phyloP scores from a whole-genome alignment of 2,797 vertebrate species.

The Gallinago stenura region DNA sequence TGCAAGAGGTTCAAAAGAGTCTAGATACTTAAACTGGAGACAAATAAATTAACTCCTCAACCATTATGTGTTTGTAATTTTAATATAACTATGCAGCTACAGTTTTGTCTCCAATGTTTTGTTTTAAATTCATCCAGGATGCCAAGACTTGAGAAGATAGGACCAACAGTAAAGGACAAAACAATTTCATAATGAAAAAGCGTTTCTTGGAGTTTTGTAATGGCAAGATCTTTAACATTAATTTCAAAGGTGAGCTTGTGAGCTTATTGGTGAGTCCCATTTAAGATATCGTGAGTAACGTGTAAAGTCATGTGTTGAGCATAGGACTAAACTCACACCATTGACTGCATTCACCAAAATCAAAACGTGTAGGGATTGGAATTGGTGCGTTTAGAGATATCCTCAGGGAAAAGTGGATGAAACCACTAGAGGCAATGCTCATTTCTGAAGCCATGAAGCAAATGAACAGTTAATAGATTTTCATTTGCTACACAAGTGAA shows the following conservation, averaged over 20 bases:
- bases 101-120: neutral
- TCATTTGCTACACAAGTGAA: slow-evolving; percentile 1
- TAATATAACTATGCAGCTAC: neutral
- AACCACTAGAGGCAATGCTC: neutral
- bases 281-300: neutral
- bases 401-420: neutral
- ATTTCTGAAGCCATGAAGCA: slow-evolving; percentile 9
- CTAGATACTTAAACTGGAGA: neutral
- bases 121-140: neutral
- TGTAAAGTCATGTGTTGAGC: fast-evolving
- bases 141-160: neutral
- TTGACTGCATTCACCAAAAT: neutral
- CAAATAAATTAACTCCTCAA: neutral
- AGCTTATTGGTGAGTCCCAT: neutral
- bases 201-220: neutral
- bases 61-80: neutral
- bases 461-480: slow-evolving; percentile 15
- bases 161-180: neutral
- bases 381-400: neutral
- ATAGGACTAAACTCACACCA: neutral
- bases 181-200: neutral
- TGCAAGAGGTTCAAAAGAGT: neutral
- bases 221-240: neutral
- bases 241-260: neutral
- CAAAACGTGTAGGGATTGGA: neutral